These are phyloP conservation scores for Natator depressus DNA, from an alignment of 2,113 vertebrate genomes.

Conservation along the genomic window DNA sequence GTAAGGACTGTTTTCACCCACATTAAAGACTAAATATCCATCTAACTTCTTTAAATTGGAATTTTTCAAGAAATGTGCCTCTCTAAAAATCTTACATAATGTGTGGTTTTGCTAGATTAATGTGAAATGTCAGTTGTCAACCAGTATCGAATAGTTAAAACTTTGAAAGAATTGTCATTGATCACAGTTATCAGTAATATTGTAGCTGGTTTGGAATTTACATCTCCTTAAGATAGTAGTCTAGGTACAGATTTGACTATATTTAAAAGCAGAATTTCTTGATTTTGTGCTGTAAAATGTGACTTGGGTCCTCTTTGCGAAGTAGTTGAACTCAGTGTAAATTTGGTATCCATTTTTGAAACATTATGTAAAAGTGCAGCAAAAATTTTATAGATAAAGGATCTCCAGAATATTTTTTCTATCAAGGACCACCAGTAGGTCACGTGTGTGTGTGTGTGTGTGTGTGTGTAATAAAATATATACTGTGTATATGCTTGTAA, in stretches of 20 bases:
- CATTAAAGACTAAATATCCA: neutral
- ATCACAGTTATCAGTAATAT: neutral
- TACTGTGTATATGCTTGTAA: slow-evolving; percentile 68
- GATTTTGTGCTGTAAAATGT: slow-evolving; percentile 4
- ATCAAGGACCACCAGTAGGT: slow-evolving; percentile 37
- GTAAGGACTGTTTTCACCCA: neutral
- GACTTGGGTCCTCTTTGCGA: slow-evolving; percentile 39
- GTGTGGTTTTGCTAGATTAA: neutral
- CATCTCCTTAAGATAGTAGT: neutral
- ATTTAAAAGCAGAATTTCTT: slow-evolving; percentile 63
- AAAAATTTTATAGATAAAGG: neutral
- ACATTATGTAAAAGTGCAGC: neutral
- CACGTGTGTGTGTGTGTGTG: slow-evolving; percentile 53
- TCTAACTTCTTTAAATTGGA: slow-evolving; percentile 27
- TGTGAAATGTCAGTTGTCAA: slow-evolving; percentile 20
- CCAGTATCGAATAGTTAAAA: neutral
- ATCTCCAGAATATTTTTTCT: slow-evolving; percentile 36
- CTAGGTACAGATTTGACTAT: slow-evolving; percentile 25
- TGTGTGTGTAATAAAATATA: slow-evolving; percentile 67
- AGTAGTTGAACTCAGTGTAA: neutral
- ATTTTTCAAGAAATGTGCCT: slow-evolving; percentile 49
- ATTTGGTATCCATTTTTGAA: neutral
- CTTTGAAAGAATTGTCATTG: neutral
- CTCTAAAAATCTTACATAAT: neutral
- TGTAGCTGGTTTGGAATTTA: neutral